phyloP scores from a whole-genome alignment of 2,113 vertebrate genomes.

The Actenoides hombroni region DNA sequence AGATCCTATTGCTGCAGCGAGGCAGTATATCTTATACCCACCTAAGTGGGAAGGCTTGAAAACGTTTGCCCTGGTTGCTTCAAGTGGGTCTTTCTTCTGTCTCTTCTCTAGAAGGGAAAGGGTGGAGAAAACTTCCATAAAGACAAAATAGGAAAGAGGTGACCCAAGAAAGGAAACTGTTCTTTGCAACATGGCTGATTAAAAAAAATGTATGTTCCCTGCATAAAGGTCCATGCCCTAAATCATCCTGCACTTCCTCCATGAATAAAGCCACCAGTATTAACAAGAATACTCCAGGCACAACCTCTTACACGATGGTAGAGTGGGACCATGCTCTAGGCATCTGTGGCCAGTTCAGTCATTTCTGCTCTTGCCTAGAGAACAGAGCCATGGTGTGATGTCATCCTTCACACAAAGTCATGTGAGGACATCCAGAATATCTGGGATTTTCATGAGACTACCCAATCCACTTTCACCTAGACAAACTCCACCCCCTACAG shows the following conservation, averaged over 20 bases:
- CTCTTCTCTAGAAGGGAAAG: neutral
- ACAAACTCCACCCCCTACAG: neutral
- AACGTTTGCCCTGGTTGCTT: neutral
- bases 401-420: neutral
- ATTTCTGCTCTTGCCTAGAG: neutral
- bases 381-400: neutral
- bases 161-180: neutral
- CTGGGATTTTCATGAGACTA: neutral
- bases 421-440: neutral
- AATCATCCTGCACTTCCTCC: neutral
- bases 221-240: neutral
- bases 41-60: neutral
- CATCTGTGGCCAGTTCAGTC: rapidly evolving
- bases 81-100: neutral
- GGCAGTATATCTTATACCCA: rapidly evolving
- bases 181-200: neutral
- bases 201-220: neutral
- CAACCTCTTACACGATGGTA: rapidly evolving
- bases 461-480: neutral
- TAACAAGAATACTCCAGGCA: neutral
- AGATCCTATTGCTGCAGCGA: neutral
- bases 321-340: neutral
- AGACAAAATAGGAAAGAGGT: neutral
- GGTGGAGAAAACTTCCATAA: neutral
- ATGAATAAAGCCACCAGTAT: neutral